Percentiles rank a stretch among this genome's conserved stretches.
Evolutionary conservation across 2,113 vertebrate species (phyloP).

Genomic region (Hydrolagus affinis): DNA sequence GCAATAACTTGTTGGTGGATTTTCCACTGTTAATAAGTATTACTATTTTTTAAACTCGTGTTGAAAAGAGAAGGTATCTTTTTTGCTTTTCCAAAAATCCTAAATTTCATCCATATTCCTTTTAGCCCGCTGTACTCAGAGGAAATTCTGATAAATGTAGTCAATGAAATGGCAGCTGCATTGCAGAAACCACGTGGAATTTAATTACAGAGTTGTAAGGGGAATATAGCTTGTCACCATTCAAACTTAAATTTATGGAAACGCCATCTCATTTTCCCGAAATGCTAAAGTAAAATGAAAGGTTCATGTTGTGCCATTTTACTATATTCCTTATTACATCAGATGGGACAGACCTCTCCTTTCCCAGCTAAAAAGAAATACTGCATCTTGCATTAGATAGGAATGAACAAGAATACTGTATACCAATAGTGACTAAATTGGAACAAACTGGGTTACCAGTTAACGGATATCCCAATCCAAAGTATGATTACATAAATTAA

Average conservation of each 20-base stretch:
- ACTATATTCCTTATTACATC: neutral
- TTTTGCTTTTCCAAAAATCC: neutral
- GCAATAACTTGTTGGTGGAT: neutral
- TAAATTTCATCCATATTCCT: neutral
- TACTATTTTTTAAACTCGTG: neutral
- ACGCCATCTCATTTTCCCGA: no score
- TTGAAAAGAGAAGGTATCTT: neutral
- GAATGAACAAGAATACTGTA: neutral
- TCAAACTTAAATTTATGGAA: conserved; percentile 6
- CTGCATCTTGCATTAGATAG: neutral
- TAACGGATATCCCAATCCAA: no score
- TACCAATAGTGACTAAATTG: neutral
- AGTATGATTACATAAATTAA: no score
- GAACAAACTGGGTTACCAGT: neutral
- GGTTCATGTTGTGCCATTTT: conserved; percentile 1
- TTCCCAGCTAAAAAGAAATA: neutral
- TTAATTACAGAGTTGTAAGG: neutral
- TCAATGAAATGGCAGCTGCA: neutral
- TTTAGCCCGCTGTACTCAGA: neutral
- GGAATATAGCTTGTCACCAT: neutral
- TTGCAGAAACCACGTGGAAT: neutral
- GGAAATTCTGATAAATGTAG: neutral
- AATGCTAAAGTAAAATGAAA: neutral
- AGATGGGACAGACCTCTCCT: neutral
- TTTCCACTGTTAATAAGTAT: neutral